A percentile compares a stretch with the other conserved stretches of the same genome.
Conservation (phyloP, 1,140 invertebrate genomes). For the Papilio xuthus region DNA sequence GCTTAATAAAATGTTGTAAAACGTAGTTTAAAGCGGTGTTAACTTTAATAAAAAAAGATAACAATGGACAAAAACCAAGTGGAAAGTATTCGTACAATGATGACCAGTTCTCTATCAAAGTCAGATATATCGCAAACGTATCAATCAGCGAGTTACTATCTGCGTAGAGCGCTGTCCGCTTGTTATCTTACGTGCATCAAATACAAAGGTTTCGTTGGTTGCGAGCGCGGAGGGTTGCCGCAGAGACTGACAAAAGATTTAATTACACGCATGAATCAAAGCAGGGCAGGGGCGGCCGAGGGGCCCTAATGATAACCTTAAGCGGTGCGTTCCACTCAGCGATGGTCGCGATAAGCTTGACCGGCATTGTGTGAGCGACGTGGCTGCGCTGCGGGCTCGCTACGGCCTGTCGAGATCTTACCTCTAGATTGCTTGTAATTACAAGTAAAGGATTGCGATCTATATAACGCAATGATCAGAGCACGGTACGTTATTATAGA, state of each 20-base stretch:
- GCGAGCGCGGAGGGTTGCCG: conserved; percentile 55
- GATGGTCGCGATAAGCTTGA: conserved; percentile 63
- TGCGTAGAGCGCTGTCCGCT: neutral
- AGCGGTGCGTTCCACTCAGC: conserved; percentile 63
- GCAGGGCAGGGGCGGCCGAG: conserved; percentile 55
- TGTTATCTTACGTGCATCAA: conserved; percentile 30
- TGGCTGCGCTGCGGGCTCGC: conserved; percentile 56
- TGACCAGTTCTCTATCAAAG: neutral
- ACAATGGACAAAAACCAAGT: neutral
- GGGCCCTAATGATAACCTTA: conserved; percentile 61
- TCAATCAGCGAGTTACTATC: conserved; percentile 14
- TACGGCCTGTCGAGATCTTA: conserved; percentile 54
- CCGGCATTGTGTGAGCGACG: conserved; percentile 57
- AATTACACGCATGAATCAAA: conserved; percentile 81
- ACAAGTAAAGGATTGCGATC: conserved; percentile 40
- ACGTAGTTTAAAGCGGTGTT: neutral
- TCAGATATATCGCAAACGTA: conserved; percentile 6
- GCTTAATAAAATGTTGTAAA: neutral
- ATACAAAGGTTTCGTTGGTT: conserved; percentile 38
- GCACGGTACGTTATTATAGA: neutral
- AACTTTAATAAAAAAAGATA: neutral
- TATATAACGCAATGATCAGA: conserved; percentile 19
- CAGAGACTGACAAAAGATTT: conserved; percentile 77
- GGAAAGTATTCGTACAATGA: neutral
- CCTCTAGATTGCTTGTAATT: conserved; percentile 57